Conservation (phyloP, 64 coral and sea anemone genomes). For the Pachyseris speciosa region DNA sequence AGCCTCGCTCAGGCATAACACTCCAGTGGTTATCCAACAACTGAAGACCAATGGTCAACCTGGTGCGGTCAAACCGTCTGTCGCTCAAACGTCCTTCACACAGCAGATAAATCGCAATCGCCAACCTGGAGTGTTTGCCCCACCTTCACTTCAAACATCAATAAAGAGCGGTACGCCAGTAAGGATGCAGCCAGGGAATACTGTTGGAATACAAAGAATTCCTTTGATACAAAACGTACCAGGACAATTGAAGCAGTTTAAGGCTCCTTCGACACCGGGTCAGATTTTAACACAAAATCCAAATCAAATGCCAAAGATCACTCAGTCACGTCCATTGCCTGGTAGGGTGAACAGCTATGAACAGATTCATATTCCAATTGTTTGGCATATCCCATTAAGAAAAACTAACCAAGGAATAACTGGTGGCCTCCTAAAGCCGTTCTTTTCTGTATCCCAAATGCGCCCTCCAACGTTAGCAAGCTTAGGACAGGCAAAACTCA, state of each 20-base stretch:
- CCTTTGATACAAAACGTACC: background rate
- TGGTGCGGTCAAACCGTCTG: background rate
- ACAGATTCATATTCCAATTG: constrained; percentile 24
- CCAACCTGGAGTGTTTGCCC: background rate
- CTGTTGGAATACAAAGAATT: background rate
- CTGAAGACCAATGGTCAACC: background rate
- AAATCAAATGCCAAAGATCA: background rate
- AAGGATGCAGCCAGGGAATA: background rate
- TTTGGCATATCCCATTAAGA: constrained; percentile 18
- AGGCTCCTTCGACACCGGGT: background rate
- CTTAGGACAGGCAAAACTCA: background rate
- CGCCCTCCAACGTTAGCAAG: no score
- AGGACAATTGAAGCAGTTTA: background rate
- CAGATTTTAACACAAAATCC: background rate
- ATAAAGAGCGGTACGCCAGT: background rate
- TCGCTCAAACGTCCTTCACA: background rate
- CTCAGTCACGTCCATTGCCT: background rate
- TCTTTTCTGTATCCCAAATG: background rate
- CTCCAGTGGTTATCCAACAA: background rate
- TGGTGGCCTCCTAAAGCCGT: background rate
- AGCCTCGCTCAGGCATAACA: background rate
- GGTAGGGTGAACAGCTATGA: background rate
- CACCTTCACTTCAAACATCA: background rate
- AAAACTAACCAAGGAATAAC: background rate
- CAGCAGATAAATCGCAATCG: background rate